Conservation (phyloP, 2,113 vertebrate genomes). For the Ia io region DNA sequence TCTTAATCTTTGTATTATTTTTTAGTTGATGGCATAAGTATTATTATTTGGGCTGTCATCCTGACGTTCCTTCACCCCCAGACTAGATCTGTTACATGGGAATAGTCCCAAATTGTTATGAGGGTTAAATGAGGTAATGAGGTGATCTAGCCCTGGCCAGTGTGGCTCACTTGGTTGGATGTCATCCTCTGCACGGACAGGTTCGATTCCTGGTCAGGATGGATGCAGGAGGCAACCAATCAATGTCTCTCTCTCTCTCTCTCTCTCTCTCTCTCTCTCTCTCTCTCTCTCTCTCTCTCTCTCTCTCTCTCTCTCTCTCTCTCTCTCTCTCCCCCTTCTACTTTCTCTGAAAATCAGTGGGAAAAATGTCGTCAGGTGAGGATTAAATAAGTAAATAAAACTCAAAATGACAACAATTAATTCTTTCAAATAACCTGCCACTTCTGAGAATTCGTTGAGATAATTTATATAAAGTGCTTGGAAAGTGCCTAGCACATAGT, state of each 20-base stretch:
- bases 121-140: background rate
- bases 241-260: no score
- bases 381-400: background rate
- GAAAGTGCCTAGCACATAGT: background rate
- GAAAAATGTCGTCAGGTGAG: no score
- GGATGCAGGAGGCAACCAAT: background rate
- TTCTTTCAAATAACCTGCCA: background rate
- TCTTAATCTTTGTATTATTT: conserved; percentile 28
- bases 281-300: no score
- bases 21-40: conserved; percentile 4
- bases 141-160: background rate
- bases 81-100: background rate
- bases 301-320: no score
- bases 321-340: no score
- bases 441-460: background rate
- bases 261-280: no score
- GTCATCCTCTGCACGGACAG: background rate
- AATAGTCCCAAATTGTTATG: background rate
- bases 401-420: background rate
- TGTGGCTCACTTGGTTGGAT: background rate
- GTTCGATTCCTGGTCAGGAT: background rate
- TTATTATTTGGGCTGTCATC: background rate
- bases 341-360: no score
- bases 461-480: background rate
- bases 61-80: background rate